Evolutionary conservation across 2,797 vertebrate genomes (phyloP), one percentile per base, ranked within the genome.

Genomic region (Zalophus californianus): DNA sequence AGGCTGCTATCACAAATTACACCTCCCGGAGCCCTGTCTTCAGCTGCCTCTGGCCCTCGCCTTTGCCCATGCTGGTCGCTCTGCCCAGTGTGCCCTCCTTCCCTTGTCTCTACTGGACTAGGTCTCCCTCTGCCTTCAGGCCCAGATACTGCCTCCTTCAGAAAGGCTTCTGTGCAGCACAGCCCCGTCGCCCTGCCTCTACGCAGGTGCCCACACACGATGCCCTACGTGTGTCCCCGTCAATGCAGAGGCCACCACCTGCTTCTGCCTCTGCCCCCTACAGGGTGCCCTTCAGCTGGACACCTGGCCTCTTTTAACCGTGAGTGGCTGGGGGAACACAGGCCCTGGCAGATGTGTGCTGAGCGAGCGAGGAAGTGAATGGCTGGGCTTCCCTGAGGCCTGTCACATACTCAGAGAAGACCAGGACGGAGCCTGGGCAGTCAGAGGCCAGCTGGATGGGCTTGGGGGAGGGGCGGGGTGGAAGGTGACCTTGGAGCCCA

Each of bases 161-260:
- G 60, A 62, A 79, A 79, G 90, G 0, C 25, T 54, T 90, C 60
- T 60, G 70, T 64, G 85, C 73, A 68, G 82, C 77, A 27, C n/a
- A 62, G 14, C 48, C 32, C 38, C 2, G 0, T 29, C n/a, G 0
- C 41, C 13, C 5, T 11, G 32, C 25, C 70, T 77, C 13, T 23
- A 21, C 32, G 52, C 32, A 5, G 14, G 27, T 35, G 48, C 52
- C 86, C n/a, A 1, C 29, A 15, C 23, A 38, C 9, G n/a, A 4
- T 1, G 1, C 0, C 3, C 66, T 66, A 21, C n/a, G 1, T 8
- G 2, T 2, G 25, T 38, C 7, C 52, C 14, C 6, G 9, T 62
- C 27, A 21, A 18, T 13, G 2, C 60, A 86, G 60, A 29, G 8
- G 32, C 9, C 25, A 20, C 56, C 1, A 0, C 18, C 50, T 23